Percentiles rank a stretch among this genome's conserved stretches.
phyloP scores from a whole-genome alignment of 2,113 vertebrate species.

The Rallus limicola region DNA sequence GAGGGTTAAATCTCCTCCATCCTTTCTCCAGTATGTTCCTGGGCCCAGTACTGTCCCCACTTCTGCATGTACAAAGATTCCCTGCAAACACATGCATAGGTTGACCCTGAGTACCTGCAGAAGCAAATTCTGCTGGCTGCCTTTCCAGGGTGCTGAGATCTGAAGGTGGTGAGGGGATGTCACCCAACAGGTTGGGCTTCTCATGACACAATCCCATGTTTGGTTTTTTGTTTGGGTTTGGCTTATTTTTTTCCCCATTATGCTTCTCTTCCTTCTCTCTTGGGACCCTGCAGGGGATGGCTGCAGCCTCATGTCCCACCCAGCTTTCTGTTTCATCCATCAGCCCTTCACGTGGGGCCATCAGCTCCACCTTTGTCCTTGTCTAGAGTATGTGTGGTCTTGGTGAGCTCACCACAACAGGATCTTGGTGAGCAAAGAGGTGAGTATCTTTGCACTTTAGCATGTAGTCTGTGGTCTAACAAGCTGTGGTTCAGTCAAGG shows the following conservation, averaged over 20 bases:
- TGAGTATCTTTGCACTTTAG: too few species aligned
- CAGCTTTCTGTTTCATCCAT: neutral
- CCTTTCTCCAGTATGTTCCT: neutral
- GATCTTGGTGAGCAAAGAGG: too few species aligned
- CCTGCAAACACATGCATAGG: accelerated
- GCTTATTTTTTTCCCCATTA: neutral
- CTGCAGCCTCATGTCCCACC: accelerated
- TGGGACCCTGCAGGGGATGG: neutral
- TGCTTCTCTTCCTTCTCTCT: neutral
- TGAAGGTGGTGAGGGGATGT: neutral
- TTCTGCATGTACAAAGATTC: neutral
- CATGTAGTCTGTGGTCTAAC: too few species aligned
- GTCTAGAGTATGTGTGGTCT: too few species aligned
- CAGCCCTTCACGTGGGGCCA: neutral
- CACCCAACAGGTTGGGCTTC: neutral
- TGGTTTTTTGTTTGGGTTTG: too few species aligned
- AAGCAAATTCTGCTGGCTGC: neutral
- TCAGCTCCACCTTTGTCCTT: too few species aligned
- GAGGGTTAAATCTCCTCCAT: neutral
- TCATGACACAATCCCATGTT: accelerated
- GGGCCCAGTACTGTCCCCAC: accelerated
- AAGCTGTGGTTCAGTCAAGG: too few species aligned
- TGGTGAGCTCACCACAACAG: too few species aligned
- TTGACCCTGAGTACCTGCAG: neutral
- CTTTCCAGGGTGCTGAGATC: neutral